Conservation (phyloP, 2,888 invertebrate genomes). For the Petrophora chlorosata region DNA sequence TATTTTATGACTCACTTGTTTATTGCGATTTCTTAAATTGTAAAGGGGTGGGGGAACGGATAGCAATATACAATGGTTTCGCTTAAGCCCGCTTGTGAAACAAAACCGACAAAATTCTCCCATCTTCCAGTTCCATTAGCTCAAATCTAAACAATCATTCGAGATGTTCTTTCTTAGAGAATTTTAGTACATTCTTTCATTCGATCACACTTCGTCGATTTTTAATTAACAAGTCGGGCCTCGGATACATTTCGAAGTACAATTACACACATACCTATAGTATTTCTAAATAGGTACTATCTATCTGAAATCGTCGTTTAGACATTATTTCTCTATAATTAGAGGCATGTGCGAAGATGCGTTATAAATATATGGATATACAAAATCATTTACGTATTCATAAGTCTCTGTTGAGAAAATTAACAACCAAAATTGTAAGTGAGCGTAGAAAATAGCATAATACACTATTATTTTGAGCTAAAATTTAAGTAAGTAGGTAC, state of each 20-base stretch:
- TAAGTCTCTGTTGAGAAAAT: constrained; percentile 30
- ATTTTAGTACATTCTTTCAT: constrained; percentile 1
- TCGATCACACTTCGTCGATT: constrained; percentile 3
- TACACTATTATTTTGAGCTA: constrained; percentile 27
- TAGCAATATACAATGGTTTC: constrained; percentile 48
- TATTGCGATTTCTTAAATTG: constrained; percentile 75
- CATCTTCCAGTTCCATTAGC: constrained; percentile 18
- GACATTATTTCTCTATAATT: constrained; percentile 11
- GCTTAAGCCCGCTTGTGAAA: constrained; percentile 35
- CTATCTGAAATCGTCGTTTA: constrained; percentile 16
- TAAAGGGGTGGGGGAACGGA: constrained; percentile 55
- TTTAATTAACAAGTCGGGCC: constrained; percentile 6
- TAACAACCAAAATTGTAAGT: constrained; percentile 29
- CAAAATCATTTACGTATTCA: constrained; percentile 31
- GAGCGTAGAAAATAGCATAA: constrained; percentile 21
- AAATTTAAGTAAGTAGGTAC: constrained; percentile 14
- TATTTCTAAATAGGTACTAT: constrained; percentile 13
- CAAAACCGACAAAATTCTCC: constrained; percentile 30
- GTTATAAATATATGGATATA: constrained; percentile 14
- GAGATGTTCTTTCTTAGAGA: constrained; percentile 14
- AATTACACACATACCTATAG: constrained; percentile 16
- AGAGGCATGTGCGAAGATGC: constrained; percentile 21
- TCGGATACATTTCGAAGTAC: constrained; percentile 23
- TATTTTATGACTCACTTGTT: constrained; percentile 65
- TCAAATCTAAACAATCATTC: constrained; percentile 32